Evolutionary conservation across 1,140 invertebrate species (phyloP).

Genomic region (Drosophila biarmipes): DNA sequence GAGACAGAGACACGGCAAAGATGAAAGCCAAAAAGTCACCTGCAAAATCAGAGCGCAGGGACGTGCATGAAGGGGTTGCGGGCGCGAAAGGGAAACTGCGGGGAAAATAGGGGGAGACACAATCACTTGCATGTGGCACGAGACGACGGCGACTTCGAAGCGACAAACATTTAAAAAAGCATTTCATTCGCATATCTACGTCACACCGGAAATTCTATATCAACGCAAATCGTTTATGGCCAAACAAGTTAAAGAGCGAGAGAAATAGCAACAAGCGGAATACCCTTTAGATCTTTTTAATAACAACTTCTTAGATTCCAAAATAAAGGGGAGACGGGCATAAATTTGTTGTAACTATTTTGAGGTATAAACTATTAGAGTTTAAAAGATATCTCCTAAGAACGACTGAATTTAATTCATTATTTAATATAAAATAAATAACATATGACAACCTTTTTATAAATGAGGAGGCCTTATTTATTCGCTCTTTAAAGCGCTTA

Average conservation of each 20-base stretch:
- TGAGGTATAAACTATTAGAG: too few species aligned
- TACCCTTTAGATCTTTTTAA: constrained; percentile 15
- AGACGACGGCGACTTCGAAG: constrained; percentile 32
- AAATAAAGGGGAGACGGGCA: too few species aligned
- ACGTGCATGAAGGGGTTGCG: constrained; percentile 3
- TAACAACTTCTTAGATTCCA: too few species aligned
- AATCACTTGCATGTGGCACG: constrained; percentile 57
- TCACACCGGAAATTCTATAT: constrained; percentile 70
- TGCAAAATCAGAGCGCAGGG: constrained; percentile 11
- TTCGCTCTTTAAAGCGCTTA: too few species aligned
- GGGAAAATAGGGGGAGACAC: background rate
- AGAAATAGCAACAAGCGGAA: background rate
- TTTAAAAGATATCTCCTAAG: too few species aligned
- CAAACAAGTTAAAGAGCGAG: constrained; percentile 18
- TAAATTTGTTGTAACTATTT: too few species aligned
- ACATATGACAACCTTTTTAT: too few species aligned
- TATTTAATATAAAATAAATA: too few species aligned
- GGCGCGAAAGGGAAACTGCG: background rate
- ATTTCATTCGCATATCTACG: constrained; percentile 58
- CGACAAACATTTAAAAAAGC: constrained; percentile 65
- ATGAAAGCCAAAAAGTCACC: constrained; percentile 47
- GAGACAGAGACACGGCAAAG: constrained; percentile 9
- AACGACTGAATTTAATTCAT: too few species aligned
- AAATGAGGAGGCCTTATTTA: too few species aligned
- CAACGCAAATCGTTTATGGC: constrained; percentile 68